These are phyloP conservation scores for Liolophura sinensis DNA, from an alignment of 1,140 invertebrate species.

Conservation along the genomic window DNA sequence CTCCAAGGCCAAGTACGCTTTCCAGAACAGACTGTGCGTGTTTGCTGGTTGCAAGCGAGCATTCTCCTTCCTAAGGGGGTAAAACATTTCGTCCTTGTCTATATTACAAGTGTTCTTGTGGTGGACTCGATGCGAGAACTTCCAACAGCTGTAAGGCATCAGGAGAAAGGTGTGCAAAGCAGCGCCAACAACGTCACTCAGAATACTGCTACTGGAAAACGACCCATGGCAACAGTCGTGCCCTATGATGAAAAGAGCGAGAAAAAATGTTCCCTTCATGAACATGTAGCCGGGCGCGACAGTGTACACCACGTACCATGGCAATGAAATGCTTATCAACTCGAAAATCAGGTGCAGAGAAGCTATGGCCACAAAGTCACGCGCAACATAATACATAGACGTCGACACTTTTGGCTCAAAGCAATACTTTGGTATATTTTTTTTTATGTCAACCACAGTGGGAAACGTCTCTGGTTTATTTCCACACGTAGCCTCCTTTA, in stretches of 20 bases:
- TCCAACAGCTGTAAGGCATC: slow-evolving; percentile 48
- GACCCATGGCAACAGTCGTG: slow-evolving; percentile 61
- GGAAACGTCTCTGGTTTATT: slow-evolving; percentile 14
- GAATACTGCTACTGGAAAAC: slow-evolving; percentile 50
- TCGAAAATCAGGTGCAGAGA: slow-evolving; percentile 30
- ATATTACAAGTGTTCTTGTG: slow-evolving; percentile 50
- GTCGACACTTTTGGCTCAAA: slow-evolving; percentile 43
- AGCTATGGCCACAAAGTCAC: slow-evolving; percentile 45
- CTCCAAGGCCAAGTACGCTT: slow-evolving; percentile 17
- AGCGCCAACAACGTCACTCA: slow-evolving; percentile 42
- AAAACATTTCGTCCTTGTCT: slow-evolving; percentile 51
- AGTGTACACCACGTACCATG: slow-evolving; percentile 14
- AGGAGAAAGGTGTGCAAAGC: slow-evolving; percentile 40
- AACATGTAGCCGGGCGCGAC: slow-evolving; percentile 34
- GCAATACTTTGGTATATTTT: slow-evolving; percentile 47
- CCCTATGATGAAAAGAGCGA: slow-evolving; percentile 56
- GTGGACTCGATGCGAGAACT: slow-evolving; percentile 43
- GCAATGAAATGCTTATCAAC: slow-evolving; percentile 13
- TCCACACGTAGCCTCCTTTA: too few species aligned
- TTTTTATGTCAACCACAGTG: slow-evolving; percentile 44
- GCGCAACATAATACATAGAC: slow-evolving; percentile 52
- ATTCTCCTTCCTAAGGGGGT: slow-evolving; percentile 35
- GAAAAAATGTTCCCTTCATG: slow-evolving; percentile 56
- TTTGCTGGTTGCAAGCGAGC: slow-evolving; percentile 8
- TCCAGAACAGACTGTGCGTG: slow-evolving; percentile 18